phyloP scores from a whole-genome alignment of 2,888 invertebrate species.

The Clusia tigrina region DNA sequence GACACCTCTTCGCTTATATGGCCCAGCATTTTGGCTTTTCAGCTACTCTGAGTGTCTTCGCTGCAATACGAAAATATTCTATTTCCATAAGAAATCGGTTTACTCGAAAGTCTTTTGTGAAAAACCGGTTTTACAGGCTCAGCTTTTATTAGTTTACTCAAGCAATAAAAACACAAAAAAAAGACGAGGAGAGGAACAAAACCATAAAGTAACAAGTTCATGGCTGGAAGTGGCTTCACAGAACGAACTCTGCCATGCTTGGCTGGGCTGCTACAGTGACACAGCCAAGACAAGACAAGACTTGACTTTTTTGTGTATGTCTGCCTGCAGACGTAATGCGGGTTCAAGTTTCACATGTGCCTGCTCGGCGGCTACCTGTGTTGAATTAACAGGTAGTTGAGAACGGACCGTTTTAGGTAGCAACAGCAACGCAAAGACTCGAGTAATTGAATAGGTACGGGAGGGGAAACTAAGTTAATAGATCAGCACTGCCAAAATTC shows the following conservation, averaged over 20 bases:
- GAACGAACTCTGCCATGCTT: background rate
- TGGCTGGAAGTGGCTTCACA: slow-evolving; percentile 32
- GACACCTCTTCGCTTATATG: too few species aligned
- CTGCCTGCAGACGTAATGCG: too few species aligned
- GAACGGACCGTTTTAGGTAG: too few species aligned
- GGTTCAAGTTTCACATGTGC: too few species aligned
- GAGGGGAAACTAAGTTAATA: too few species aligned
- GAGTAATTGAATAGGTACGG: too few species aligned
- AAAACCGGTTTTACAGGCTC: slow-evolving; percentile 42
- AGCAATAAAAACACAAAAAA: background rate
- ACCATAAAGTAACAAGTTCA: slow-evolving; percentile 37
- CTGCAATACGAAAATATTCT: slow-evolving; percentile 11
- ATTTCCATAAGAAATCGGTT: slow-evolving; percentile 30
- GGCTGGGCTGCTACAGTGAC: too few species aligned
- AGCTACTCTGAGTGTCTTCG: slow-evolving; percentile 7
- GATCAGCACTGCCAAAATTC: too few species aligned
- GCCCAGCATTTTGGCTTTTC: slow-evolving; percentile 7
- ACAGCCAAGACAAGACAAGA: too few species aligned
- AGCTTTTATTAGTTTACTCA: background rate
- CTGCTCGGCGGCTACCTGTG: slow-evolving; percentile 39
- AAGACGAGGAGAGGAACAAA: background rate
- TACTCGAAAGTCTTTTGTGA: slow-evolving; percentile 12
- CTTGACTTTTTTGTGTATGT: background rate
- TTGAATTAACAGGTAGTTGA: slow-evolving; percentile 25
- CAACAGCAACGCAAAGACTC: too few species aligned